A percentile compares a stretch with the other conserved stretches of the same genome.
Conservation (phyloP, 2,888 invertebrate species). For the Drosophila kambysellisi region DNA sequence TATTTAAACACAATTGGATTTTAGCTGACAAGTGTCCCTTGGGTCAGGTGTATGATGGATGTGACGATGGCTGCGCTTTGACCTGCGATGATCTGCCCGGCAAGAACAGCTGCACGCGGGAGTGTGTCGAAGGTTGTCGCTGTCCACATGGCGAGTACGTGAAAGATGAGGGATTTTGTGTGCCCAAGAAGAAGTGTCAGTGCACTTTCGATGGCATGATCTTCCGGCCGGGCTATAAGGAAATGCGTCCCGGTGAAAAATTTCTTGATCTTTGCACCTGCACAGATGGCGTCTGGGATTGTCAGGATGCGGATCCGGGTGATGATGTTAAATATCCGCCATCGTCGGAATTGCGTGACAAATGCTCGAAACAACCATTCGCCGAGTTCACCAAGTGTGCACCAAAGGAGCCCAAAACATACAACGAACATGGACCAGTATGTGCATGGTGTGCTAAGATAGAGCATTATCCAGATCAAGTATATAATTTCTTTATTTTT, state of each 20-base stretch:
- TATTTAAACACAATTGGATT: too few species aligned
- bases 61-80: constrained; percentile 93
- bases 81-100: constrained; percentile 88
- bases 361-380: too few species aligned
- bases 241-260: constrained; percentile 89
- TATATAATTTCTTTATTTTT: too few species aligned
- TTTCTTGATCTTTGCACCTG: constrained; percentile 91
- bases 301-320: constrained; percentile 87
- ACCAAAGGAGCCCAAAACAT: too few species aligned
- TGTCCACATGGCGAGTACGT: constrained; percentile 92
- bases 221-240: constrained; percentile 91
- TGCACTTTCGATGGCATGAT: constrained; percentile 90
- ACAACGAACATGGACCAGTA: too few species aligned
- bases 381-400: too few species aligned
- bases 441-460: neutral
- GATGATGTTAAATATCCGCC: constrained; percentile 89
- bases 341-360: constrained; percentile 88
- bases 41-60: constrained; percentile 93
- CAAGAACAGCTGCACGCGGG: constrained; percentile 77
- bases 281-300: constrained; percentile 91
- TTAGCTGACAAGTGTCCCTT: constrained; percentile 90
- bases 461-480: neutral
- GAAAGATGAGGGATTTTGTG: constrained; percentile 89
- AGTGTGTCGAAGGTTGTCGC: constrained; percentile 95
- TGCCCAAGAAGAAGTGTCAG: constrained; percentile 91